Conservation (phyloP, 2,113 vertebrate species). For the Petrocephalus zakoni region DNA sequence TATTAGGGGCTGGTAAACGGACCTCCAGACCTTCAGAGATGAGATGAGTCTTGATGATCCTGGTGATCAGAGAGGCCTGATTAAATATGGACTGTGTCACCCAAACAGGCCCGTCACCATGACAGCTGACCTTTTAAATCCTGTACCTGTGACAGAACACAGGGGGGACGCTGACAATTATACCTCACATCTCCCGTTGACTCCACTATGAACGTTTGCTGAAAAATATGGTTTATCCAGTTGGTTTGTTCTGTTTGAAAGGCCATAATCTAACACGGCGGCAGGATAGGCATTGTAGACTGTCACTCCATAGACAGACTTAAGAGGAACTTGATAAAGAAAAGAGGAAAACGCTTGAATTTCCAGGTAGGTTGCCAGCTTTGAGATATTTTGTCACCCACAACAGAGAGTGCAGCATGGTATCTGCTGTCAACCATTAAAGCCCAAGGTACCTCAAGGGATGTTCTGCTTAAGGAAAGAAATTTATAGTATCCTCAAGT, state of each 20-base stretch:
- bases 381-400: not conserved
- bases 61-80: not conserved
- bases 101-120: not conserved
- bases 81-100: not conserved
- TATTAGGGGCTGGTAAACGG: not conserved
- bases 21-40: not conserved
- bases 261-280: not conserved
- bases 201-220: not conserved
- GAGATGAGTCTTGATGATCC: not conserved
- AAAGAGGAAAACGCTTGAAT: not conserved
- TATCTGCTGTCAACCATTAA: not conserved
- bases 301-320: not conserved
- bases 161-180: not conserved
- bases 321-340: not conserved
- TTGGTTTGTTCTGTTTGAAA: not conserved
- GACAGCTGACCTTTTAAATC: slow-evolving; percentile 11
- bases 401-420: not conserved
- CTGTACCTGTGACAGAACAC: not conserved
- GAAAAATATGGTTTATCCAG: not conserved
- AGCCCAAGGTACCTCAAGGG: not conserved
- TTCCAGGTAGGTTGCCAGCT: not conserved
- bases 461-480: not conserved
- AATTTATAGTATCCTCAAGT: not conserved
- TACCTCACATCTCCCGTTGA: not conserved
- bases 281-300: not conserved